phyloP scores from a whole-genome alignment of 1,140 invertebrate genomes.

The Drosophila nigromelanica region DNA sequence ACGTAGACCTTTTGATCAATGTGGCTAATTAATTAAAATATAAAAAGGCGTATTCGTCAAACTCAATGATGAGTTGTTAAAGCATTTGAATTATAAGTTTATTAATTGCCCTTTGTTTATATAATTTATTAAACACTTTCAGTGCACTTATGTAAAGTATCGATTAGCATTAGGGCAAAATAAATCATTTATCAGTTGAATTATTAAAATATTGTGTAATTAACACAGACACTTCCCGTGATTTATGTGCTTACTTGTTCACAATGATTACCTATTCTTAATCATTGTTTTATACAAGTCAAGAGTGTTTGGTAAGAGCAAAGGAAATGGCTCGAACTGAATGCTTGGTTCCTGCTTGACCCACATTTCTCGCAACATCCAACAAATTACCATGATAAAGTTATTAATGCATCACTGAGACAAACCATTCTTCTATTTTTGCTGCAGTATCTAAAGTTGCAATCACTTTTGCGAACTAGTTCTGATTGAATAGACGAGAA shows the following conservation, averaged over 20 bases:
- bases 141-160: conserved; percentile 11
- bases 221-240: not conserved
- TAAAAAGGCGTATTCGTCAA: not conserved
- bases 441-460: conserved; percentile 8
- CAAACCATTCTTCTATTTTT: conserved; percentile 7
- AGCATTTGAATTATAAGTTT: conserved; percentile 1
- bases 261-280: not conserved
- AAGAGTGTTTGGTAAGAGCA: not conserved
- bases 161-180: conserved; percentile 15
- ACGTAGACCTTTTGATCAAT: no score
- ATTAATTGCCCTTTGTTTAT: conserved; percentile 1
- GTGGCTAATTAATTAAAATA: not conserved
- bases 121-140: conserved; percentile 11
- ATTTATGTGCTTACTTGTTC: conserved; percentile 27
- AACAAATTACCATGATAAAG: conserved; percentile 38
- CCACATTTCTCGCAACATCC: conserved; percentile 8
- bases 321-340: conserved; percentile 14
- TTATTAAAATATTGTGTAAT: conserved; percentile 10
- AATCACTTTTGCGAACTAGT: conserved; percentile 35
- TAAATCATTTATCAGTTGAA: conserved; percentile 43
- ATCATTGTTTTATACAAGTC: conserved; percentile 5
- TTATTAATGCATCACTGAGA: conserved; percentile 26
- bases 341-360: conserved; percentile 7
- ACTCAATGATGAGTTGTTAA: conserved; percentile 16
- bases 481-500: conserved; percentile 34